Evolutionary conservation across 2,113 vertebrate genomes (phyloP).

Genomic region (Atherinomorus stipes): DNA sequence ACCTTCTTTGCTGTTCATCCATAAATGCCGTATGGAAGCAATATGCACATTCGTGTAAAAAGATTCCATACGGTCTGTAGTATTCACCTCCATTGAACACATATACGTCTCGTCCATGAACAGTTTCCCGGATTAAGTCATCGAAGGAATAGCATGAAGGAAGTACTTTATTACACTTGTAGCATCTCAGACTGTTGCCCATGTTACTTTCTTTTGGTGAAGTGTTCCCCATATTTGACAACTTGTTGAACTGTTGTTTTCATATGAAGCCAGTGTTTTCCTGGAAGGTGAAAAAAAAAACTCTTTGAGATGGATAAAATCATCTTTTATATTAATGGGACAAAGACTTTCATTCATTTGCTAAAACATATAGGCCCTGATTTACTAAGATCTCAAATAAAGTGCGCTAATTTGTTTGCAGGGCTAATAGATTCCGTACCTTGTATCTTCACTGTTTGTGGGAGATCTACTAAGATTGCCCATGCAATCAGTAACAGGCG

Average conservation of each 20-base stretch:
- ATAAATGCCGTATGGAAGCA: conserved; percentile 23
- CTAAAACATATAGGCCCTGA: too few species aligned
- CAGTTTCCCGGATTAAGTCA: neutral
- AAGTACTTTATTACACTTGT: conserved; percentile 7
- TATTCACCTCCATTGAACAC: conserved; percentile 38
- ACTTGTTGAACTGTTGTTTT: neutral
- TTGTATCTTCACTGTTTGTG: too few species aligned
- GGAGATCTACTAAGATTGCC: too few species aligned
- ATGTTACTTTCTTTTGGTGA: conserved; percentile 11
- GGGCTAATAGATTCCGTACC: too few species aligned
- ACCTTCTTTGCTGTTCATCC: neutral
- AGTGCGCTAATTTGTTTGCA: too few species aligned
- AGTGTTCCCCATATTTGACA: conserved; percentile 24
- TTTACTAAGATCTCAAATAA: too few species aligned
- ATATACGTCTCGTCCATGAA: neutral
- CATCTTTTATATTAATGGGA: too few species aligned
- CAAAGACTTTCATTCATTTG: too few species aligned
- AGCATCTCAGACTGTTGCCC: conserved; percentile 16
- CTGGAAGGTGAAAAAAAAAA: conserved; percentile 4
- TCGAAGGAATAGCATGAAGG: neutral
- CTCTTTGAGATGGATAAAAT: too few species aligned
- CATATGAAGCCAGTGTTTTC: neutral
- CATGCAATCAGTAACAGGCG: too few species aligned
- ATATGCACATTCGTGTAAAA: conserved; percentile 7
- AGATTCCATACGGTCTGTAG: neutral